These are phyloP conservation scores for Eugnorisma glareosa DNA, from an alignment of 2,888 invertebrate genomes.

Conservation along the genomic window DNA sequence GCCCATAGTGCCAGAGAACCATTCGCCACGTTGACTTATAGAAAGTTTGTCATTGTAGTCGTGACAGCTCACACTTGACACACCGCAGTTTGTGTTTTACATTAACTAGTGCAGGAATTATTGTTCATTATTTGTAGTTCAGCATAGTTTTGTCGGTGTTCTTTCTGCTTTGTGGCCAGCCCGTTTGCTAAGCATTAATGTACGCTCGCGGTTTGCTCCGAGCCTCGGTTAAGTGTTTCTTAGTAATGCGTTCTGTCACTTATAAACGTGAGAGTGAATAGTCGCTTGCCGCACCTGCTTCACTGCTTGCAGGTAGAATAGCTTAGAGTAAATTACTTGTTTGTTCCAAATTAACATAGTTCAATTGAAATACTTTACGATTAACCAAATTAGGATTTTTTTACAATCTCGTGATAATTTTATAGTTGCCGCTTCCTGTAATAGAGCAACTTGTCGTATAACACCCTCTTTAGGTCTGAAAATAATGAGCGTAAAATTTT, in stretches of 20 bases:
- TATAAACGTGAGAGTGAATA: conserved; percentile 59
- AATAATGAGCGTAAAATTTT: too few relatives aligned
- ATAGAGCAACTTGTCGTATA: too few relatives aligned
- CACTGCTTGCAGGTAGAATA: conserved; percentile 39
- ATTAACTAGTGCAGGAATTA: conserved; percentile 83
- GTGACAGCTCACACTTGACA: conserved; percentile 69
- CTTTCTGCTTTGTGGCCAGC: conserved; percentile 79
- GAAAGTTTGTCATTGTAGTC: conserved; percentile 76
- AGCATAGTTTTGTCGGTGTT: conserved; percentile 63
- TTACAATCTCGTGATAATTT: not conserved
- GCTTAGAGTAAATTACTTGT: conserved; percentile 6
- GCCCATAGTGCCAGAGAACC: conserved; percentile 63
- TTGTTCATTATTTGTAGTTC: conserved; percentile 84
- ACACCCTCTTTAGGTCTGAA: too few relatives aligned
- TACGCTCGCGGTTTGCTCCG: conserved; percentile 82
- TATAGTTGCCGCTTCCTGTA: not conserved
- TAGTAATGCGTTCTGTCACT: conserved; percentile 71
- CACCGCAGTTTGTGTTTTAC: conserved; percentile 71
- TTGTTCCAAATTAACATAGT: not conserved
- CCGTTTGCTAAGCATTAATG: conserved; percentile 84
- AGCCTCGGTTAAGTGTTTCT: conserved; percentile 78
- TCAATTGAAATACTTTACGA: not conserved
- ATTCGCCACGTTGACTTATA: conserved; percentile 73
- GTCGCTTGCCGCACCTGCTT: conserved; percentile 40
- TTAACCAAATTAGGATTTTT: not conserved